Evolutionary conservation across 2,113 vertebrate species (phyloP).

Genomic region (Rana temporaria): DNA sequence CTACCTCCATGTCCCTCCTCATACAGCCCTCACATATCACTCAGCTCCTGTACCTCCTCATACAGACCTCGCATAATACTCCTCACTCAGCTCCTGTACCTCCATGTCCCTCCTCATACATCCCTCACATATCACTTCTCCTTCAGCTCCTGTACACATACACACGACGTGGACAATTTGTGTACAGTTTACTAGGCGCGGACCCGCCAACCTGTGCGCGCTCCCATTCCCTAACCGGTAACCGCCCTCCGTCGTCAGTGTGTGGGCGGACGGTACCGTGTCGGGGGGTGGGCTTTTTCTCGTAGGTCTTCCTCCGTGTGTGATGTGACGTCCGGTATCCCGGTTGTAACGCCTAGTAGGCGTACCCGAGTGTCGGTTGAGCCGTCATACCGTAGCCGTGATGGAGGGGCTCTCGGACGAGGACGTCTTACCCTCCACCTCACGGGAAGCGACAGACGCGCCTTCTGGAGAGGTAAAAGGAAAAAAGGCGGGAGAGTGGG

Average conservation of each 20-base stretch:
- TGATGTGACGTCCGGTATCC: constrained; percentile 15
- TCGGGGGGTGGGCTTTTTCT: constrained; percentile 10
- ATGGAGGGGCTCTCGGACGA: constrained; percentile 36
- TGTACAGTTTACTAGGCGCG: background rate
- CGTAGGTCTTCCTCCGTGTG: background rate
- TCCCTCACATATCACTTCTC: too few relatives aligned
- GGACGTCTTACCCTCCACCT: constrained; percentile 51
- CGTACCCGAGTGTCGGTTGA: background rate
- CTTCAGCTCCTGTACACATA: too few relatives aligned
- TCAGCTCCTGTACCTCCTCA: too few relatives aligned
- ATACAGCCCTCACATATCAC: too few relatives aligned
- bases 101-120: too few relatives aligned
- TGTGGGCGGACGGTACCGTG: constrained; percentile 21
- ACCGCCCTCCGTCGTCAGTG: background rate
- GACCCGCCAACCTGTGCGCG: background rate
- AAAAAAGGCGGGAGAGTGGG: background rate
- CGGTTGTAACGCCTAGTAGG: background rate
- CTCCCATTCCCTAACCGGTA: background rate
- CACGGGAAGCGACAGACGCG: constrained; percentile 22
- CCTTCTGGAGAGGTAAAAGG: constrained; percentile 55
- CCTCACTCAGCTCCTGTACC: too few relatives aligned
- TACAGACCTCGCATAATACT: too few relatives aligned
- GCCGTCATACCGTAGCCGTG: background rate
- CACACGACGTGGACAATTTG: too few relatives aligned
- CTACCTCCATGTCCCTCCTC: too few relatives aligned